These are phyloP conservation scores for Cassiopea xamachana DNA, from an alignment of 30 jellyfish, hydroid and myxozoan species.

Conservation along the genomic window DNA sequence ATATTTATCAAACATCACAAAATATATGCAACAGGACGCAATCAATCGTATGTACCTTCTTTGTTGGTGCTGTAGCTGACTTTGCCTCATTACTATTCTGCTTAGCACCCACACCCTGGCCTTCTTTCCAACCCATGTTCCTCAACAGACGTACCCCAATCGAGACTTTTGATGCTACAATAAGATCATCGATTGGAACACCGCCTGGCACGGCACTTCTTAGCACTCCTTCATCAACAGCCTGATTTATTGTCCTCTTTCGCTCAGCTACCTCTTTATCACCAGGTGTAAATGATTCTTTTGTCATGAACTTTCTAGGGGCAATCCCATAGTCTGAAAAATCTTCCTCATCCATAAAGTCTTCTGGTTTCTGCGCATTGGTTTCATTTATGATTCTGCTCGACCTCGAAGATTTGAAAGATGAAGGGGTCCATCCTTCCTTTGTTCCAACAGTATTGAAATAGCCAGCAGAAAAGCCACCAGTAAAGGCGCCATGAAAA, in stretches of 20 bases:
- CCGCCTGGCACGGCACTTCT: constrained; percentile 97
- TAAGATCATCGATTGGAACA: constrained; percentile 74
- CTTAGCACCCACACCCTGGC: constrained; percentile 99
- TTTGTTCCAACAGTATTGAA: constrained; percentile 96
- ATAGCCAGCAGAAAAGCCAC: constrained; percentile 99
- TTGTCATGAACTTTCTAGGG: constrained; percentile 81
- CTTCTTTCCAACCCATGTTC: constrained; percentile 99
- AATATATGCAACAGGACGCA: no score
- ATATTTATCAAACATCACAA: no score
- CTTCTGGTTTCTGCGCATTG: constrained; percentile 80
- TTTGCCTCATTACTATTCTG: constrained; percentile 3
- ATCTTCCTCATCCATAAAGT: constrained; percentile 99
- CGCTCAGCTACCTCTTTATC: constrained; percentile 73
- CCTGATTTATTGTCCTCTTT: constrained; percentile 69
- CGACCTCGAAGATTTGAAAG: constrained; percentile 91
- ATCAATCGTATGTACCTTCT: neutral
- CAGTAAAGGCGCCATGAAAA: constrained; percentile 99
- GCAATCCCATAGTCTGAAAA: constrained; percentile 97
- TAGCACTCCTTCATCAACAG: constrained; percentile 83
- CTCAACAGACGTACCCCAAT: constrained; percentile 84
- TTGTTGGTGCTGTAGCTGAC: neutral
- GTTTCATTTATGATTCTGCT: constrained; percentile 52
- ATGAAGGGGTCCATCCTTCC: constrained; percentile 99
- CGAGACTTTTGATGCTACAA: constrained; percentile 77
- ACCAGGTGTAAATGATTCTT: constrained; percentile 56